Evolutionary conservation across 1,140 invertebrate genomes (phyloP), one percentile per base, ranked within the genome.

Genomic region (Idris sp.): DNA sequence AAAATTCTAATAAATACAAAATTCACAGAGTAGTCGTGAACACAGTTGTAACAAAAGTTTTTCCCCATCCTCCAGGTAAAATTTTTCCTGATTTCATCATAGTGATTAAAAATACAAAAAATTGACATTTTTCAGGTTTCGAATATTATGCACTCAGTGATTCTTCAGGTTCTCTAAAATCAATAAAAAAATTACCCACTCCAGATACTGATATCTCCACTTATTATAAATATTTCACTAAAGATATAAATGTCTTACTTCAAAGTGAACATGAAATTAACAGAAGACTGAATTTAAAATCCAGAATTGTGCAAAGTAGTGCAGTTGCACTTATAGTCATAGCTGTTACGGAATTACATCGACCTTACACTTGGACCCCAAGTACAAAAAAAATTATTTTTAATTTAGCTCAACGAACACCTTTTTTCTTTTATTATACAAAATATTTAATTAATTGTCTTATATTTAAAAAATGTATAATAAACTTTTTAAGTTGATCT

Each of bases 331-430:
- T 68, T 1, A 78, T 83, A 0, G 80, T 80, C 0, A 73, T 84
- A 2, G 80, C 80, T 0, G 56, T 84, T 0, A 77, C 79, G 0
- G 9, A 77, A 0, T 44, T 86, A 0, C 82, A 84, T 49, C 78
- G 78, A 0, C 84, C 84, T 0, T 82, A 80, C 0, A 80, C 77
- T 0, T 86, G 84, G 84, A 83, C 82, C 0, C 31, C 79, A 11
- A 74, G 80, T 5, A 26, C 84, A 43, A 26, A 11, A 11, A n/a
- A n/a, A n/a, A n/a, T n/a, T 54, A 36, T 51, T 51, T 22, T 22
- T 22, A 22, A 4, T 22, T 22, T 6, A 22, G 6, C 19, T 22
- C 19, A 22, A 22, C 19, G 19, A n/a, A n/a, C n/a, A n/a, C n/a
- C n/a, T n/a, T n/a, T n/a, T n/a, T 22, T 22, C 6, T 22, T 22